Evolutionary conservation across 2,888 invertebrate species (phyloP).

Genomic region (Antheraea assamensis): DNA sequence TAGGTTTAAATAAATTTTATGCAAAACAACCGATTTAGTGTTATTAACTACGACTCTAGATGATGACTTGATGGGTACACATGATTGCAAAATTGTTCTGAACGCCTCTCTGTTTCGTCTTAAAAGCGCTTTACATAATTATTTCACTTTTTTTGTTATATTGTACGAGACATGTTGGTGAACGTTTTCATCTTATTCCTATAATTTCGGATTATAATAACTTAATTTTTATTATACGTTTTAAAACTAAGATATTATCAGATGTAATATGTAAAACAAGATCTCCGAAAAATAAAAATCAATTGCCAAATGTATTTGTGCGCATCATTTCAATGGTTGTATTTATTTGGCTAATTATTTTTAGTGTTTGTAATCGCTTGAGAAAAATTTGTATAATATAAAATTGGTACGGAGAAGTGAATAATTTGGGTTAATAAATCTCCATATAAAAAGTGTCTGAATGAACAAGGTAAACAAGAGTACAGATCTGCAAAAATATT

Average conservation of each 20-base stretch:
- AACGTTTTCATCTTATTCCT: constrained; percentile 16
- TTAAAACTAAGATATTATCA: background rate
- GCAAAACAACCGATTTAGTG: constrained; percentile 70
- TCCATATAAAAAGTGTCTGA: too few species aligned
- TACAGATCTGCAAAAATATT: too few species aligned
- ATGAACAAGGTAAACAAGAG: too few species aligned
- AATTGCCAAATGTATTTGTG: too few species aligned
- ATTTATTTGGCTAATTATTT: too few species aligned
- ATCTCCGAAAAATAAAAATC: background rate
- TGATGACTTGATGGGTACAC: constrained; percentile 51
- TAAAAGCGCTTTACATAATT: constrained; percentile 24
- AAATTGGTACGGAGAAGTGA: too few species aligned
- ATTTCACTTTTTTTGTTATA: constrained; percentile 17
- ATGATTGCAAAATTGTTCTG: constrained; percentile 51
- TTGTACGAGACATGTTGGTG: background rate
- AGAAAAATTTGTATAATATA: too few species aligned
- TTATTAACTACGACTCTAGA: constrained; percentile 62
- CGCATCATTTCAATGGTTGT: too few species aligned
- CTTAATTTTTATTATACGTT: constrained; percentile 4
- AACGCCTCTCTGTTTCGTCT: constrained; percentile 24
- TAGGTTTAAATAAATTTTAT: constrained; percentile 62
- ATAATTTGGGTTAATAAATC: too few species aligned
- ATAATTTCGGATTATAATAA: constrained; percentile 20
- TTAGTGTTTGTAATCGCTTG: too few species aligned
- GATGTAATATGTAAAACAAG: background rate